Base-by-base conservation (phyloP, 2,888 invertebrate species). In the Drosophila mercatorum region DNA sequence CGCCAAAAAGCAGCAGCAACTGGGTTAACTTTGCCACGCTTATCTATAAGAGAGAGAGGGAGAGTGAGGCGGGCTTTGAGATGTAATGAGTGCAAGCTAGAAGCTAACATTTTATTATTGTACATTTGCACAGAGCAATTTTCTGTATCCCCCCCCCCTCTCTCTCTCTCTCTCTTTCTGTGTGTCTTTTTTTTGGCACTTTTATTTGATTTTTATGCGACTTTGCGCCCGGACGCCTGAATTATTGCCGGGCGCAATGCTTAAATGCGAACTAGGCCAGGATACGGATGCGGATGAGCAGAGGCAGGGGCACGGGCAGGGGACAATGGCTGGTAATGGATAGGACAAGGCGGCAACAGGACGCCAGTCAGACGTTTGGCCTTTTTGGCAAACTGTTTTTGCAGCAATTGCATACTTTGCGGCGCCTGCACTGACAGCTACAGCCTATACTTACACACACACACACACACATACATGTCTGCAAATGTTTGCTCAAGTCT, bases 131-230 rank as follows among this genome's bases (percentile, higher is more conserved):
- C 65, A 75, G 66, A 60, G 47, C 53, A 55, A 52, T 47, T 70
- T 80, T 53, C 34, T 31, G 14, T 38, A 58, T 52, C 59, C 17
- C 17, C 17, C 17, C 17, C 17, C 17, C 17, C 17, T 63, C 49
- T 67, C 67, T 26, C 53, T 61, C 51, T 43, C 64, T 34, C 56
- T 22, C 22, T 22, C 22, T 22, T 2, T 22, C 22, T n/a, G n/a
- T 17, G 17, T 17, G 17, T 17, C 28, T 49, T 53, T 60, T 68
- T 34, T 65, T 79, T 36, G 65, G 56, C 80, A 70, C 67, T 75
- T 87, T 84, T 84, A 89, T 84, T 89, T 84, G 89, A 84, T 89
- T 89, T 84, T 84, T 84, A 84, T 84, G 72, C 68, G 89, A 88
- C 68, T 73, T 72, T 64, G 65, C 60, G 60, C 63, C 72, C 72